phyloP scores from a whole-genome alignment of 2,113 vertebrate genomes.

The Syngnathus scovelli region DNA sequence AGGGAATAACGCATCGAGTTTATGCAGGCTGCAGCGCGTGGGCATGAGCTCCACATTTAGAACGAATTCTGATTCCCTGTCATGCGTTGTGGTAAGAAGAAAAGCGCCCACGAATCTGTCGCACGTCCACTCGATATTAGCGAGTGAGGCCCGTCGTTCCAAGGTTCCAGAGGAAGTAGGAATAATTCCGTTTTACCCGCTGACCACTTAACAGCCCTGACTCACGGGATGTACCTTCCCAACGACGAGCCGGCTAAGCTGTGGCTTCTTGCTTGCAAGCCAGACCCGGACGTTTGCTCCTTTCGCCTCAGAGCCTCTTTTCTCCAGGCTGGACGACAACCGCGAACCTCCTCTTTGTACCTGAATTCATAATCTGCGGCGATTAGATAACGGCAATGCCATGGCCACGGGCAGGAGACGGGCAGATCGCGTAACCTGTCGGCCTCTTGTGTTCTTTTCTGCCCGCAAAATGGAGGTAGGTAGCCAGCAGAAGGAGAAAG shows the following conservation, averaged over 20 bases:
- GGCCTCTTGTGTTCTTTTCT: slow-evolving; percentile 29
- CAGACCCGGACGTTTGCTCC: slow-evolving; percentile 16
- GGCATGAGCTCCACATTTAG: too few relatives aligned
- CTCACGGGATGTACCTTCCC: slow-evolving; percentile 34
- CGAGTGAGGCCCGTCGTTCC: neutral
- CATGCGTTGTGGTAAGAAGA: too few relatives aligned
- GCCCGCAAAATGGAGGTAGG: slow-evolving; percentile 3
- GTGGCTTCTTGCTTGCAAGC: slow-evolving; percentile 35
- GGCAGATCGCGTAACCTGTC: slow-evolving; percentile 45
- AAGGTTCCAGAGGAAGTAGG: slow-evolving; percentile 14
- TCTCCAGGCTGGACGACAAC: slow-evolving; percentile 43
- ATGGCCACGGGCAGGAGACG: slow-evolving; percentile 37
- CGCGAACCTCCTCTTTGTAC: slow-evolving; percentile 55
- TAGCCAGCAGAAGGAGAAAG: neutral
- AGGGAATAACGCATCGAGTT: too few relatives aligned
- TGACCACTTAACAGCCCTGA: slow-evolving; percentile 26
- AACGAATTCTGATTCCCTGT: too few relatives aligned
- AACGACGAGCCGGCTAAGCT: slow-evolving; percentile 51
- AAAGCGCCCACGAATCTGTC: too few relatives aligned
- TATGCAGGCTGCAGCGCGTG: too few relatives aligned
- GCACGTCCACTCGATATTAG: too few relatives aligned
- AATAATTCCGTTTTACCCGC: slow-evolving; percentile 28
- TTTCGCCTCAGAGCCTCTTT: slow-evolving; percentile 24
- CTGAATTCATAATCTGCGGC: slow-evolving; percentile 50
- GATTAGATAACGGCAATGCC: slow-evolving; percentile 57